Evolutionary conservation across 2,113 vertebrate genomes (phyloP).

Genomic region (Pithys albifrons): DNA sequence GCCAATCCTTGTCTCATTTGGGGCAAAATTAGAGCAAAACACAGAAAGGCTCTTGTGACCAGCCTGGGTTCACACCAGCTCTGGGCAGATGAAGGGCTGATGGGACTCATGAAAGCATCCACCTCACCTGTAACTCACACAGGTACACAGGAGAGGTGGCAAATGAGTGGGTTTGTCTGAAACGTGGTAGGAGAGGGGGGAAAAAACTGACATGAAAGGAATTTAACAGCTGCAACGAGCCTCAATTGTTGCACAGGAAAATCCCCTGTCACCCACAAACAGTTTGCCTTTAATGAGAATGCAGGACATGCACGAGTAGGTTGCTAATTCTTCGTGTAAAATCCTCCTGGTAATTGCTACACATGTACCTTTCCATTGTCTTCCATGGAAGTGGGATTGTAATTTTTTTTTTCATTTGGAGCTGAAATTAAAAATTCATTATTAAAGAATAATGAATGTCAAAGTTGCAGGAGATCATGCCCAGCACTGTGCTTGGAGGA

Average conservation of each 20-base stretch:
- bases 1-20: accelerated
- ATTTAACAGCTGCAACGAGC: slow-evolving; percentile 56
- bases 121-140: not conserved
- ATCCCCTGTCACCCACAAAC: slow-evolving; percentile 30
- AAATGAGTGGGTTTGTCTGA: not conserved
- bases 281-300: slow-evolving; percentile 57
- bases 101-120: not conserved
- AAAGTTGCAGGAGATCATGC: not conserved
- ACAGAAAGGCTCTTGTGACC: not conserved
- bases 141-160: not conserved
- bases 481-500: not conserved
- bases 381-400: not conserved
- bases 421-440: slow-evolving; percentile 2
- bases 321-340: slow-evolving; percentile 53
- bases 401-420: not conserved
- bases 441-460: not conserved
- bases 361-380: not conserved
- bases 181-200: not conserved
- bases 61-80: not conserved
- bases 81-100: not conserved
- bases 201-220: not conserved
- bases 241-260: slow-evolving; percentile 19
- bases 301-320: not conserved
- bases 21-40: not conserved
- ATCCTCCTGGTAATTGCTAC: slow-evolving; percentile 32